Conservation (phyloP, 37 sponge, comb jelly and placozoan genomes). For the Halisarca cf. caerulea region DNA sequence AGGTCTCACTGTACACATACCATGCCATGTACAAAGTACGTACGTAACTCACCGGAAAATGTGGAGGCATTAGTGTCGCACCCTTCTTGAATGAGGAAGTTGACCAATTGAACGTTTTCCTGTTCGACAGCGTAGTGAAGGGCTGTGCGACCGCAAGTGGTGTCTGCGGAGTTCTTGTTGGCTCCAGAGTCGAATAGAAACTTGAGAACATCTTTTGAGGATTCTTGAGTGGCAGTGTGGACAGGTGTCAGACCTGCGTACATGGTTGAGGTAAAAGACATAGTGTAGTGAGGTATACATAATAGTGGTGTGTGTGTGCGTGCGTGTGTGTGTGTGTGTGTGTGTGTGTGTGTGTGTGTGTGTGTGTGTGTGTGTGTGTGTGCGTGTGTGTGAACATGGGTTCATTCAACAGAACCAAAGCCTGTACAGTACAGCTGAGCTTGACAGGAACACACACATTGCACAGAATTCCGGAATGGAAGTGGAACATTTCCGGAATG, state of each 20-base stretch:
- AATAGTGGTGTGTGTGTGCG: too few relatives aligned
- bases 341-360: slow-evolving; percentile 1
- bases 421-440: too few relatives aligned
- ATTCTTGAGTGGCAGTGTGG: slow-evolving; percentile 75
- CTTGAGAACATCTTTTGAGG: slow-evolving; percentile 70
- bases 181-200: slow-evolving; percentile 77
- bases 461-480: too few relatives aligned
- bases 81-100: slow-evolving; percentile 67
- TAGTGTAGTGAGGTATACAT: too few relatives aligned
- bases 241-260: slow-evolving; percentile 65
- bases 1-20: too few relatives aligned
- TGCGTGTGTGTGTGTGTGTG: not conserved
- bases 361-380: slow-evolving; percentile 1
- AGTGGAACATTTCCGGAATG: too few relatives aligned
- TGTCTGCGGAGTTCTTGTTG: slow-evolving; percentile 54
- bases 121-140: slow-evolving; percentile 88
- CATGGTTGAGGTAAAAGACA: not conserved
- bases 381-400: not conserved
- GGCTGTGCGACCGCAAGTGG: slow-evolving; percentile 79
- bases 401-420: too few relatives aligned
- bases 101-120: slow-evolving; percentile 73
- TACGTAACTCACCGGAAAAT: slow-evolving; percentile 68
- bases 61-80: slow-evolving; percentile 72
- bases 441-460: too few relatives aligned
- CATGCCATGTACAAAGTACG: too few relatives aligned